Evolutionary conservation across 2,797 vertebrate species (phyloP).

Genomic region (Linurgus olivaceus): DNA sequence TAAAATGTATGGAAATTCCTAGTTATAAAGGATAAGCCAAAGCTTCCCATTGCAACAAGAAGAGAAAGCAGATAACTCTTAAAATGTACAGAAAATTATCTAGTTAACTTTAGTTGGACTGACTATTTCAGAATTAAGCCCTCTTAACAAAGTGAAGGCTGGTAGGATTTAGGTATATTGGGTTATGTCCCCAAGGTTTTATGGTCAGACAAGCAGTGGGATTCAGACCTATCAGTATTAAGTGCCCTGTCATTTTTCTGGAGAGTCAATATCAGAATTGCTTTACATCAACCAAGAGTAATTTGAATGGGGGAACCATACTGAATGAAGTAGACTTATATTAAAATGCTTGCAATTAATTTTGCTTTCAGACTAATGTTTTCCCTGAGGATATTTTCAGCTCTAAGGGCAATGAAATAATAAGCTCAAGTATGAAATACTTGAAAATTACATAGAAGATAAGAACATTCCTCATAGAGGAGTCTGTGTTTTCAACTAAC

Average conservation of each 20-base stretch:
- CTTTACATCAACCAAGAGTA: not conserved
- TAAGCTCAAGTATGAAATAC: not conserved
- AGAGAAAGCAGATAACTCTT: not conserved
- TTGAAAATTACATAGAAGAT: not conserved
- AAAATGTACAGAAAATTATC: not conserved
- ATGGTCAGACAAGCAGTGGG: not conserved
- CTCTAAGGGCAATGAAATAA: constrained; percentile 22
- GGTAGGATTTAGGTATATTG: not conserved
- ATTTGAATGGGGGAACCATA: not conserved
- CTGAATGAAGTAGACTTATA: constrained; percentile 1
- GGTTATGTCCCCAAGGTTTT: not conserved
- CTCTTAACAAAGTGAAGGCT: not conserved
- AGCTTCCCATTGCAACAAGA: not conserved
- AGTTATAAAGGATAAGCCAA: not conserved
- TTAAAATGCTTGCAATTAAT: constrained; percentile 6
- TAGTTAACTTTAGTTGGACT: not conserved
- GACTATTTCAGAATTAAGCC: not conserved
- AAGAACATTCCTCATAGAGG: not conserved
- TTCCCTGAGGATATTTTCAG: constrained; percentile 15
- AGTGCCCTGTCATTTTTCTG: not conserved
- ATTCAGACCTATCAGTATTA: not conserved
- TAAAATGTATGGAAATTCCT: not conserved
- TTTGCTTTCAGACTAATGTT: constrained; percentile 14
- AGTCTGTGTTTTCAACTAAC: not conserved
- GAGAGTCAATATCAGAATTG: not conserved